Conservation (phyloP, 2,888 invertebrate genomes). For the Acutogordius australiensis region DNA sequence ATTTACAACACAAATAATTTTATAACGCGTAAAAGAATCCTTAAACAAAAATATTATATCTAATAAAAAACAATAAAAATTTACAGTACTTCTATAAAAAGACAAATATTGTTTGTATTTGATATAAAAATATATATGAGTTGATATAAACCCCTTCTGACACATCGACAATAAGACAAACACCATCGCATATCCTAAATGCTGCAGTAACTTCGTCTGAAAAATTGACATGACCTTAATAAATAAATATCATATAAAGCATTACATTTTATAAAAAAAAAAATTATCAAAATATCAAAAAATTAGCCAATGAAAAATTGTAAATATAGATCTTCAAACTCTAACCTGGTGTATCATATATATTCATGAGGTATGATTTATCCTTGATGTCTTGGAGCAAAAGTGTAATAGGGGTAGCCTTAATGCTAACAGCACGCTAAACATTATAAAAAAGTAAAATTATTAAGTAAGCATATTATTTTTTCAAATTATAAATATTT, state of each 20-base stretch:
- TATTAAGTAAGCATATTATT: slow-evolving; percentile 11
- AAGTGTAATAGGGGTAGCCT: slow-evolving; percentile 71
- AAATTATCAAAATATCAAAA: too few species aligned
- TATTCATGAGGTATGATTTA: slow-evolving; percentile 80
- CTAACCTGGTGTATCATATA: slow-evolving; percentile 58
- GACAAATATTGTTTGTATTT: too few species aligned
- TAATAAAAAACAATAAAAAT: too few species aligned
- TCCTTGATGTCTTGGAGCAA: slow-evolving; percentile 67
- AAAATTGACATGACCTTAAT: slow-evolving; percentile 71
- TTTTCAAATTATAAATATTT: slow-evolving; percentile 12
- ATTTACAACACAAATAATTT: too few species aligned
- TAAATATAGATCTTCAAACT: too few species aligned
- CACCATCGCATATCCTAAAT: slow-evolving; percentile 56
- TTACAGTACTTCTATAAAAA: too few species aligned
- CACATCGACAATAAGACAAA: slow-evolving; percentile 78
- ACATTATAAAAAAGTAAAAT: slow-evolving; percentile 13
- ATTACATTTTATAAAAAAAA: too few species aligned
- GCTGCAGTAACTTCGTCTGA: slow-evolving; percentile 95
- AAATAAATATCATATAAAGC: not conserved
- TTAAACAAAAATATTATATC: too few species aligned
- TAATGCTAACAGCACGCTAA: slow-evolving; percentile 70
- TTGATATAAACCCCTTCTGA: slow-evolving; percentile 66
- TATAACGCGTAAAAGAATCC: too few species aligned
- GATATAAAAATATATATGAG: too few species aligned
- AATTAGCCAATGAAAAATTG: too few species aligned